These are phyloP conservation scores for Centropristis striata DNA, from an alignment of 2,113 vertebrate species.

Conservation along the genomic window DNA sequence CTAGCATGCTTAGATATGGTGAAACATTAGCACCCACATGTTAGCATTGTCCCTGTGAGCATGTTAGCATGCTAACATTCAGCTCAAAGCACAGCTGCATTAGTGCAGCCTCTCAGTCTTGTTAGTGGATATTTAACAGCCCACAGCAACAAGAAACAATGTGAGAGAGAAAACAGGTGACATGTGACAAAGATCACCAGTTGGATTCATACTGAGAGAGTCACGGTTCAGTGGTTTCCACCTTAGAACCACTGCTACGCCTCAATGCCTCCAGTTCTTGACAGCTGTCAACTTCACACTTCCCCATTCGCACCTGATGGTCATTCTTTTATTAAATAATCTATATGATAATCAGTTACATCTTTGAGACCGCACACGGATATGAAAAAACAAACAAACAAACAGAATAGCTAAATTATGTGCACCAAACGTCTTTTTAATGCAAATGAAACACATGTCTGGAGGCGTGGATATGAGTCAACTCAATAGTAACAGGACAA, in stretches of 20 bases:
- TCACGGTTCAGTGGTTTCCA: conserved; percentile 17
- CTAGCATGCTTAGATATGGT: not conserved
- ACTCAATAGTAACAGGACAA: conserved; percentile 9
- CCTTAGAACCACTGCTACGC: not conserved
- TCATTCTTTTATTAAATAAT: conserved; percentile 2
- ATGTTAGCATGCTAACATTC: not conserved
- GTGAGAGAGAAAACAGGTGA: conserved; percentile 4
- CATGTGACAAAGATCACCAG: conserved; percentile 14
- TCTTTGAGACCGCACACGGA: not conserved
- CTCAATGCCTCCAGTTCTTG: conserved; percentile 20
- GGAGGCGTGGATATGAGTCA: conserved; percentile 24
- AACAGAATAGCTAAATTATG: not conserved
- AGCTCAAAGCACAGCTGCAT: not conserved
- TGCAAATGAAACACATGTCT: conserved; percentile 33
- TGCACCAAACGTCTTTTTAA: not conserved
- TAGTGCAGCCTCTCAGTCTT: not conserved
- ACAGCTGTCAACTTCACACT: conserved; percentile 42
- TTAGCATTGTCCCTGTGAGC: not conserved
- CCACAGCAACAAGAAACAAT: not conserved
- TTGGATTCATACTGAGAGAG: conserved; percentile 8
- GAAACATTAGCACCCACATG: not conserved
- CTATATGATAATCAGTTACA: not conserved
- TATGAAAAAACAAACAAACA: not conserved
- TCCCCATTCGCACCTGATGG: not conserved
- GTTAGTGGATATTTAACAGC: conserved; percentile 17